A percentile compares a stretch with the other conserved stretches of the same genome.
Evolutionary conservation across 2,113 vertebrate genomes (phyloP).

Genomic region (Macheiramphus alcinus): DNA sequence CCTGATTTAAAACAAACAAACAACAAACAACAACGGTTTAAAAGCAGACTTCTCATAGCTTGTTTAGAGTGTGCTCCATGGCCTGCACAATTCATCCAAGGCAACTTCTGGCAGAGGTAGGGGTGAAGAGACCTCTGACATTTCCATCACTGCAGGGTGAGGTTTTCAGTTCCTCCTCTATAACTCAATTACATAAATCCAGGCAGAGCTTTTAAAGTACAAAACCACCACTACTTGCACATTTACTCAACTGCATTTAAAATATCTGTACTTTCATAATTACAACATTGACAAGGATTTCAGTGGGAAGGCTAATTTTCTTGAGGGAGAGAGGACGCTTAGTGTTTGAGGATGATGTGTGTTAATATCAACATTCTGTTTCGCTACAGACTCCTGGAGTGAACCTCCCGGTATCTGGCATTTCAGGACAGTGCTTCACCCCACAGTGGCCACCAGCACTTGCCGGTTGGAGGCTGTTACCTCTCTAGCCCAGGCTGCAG

Average conservation of each 20-base stretch:
- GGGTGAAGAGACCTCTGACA: not conserved
- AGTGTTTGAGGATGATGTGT: not conserved
- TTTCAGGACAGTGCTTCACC: not conserved
- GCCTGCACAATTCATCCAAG: not conserved
- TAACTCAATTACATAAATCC: not conserved
- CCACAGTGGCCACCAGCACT: not conserved
- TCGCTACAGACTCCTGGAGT: not conserved
- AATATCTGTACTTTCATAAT: not conserved
- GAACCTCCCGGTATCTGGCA: not conserved
- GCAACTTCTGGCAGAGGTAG: not conserved
- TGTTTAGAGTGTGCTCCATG: not conserved
- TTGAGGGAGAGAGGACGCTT: not conserved
- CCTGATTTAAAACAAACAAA: not conserved
- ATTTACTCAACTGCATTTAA: not conserved
- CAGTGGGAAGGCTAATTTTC: not conserved
- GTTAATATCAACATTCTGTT: not conserved
- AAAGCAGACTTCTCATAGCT: not conserved
- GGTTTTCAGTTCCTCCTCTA: slow-evolving; percentile 9
- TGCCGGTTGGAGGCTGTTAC: not conserved
- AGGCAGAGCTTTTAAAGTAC: not conserved
- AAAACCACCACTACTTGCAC: not conserved
- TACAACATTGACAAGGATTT: not conserved
- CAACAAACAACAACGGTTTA: not conserved
- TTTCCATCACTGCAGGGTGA: not conserved
- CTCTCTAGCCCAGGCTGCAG: not conserved